Conservation (phyloP, 2,797 vertebrate species). For the Meriones psammophilus region DNA sequence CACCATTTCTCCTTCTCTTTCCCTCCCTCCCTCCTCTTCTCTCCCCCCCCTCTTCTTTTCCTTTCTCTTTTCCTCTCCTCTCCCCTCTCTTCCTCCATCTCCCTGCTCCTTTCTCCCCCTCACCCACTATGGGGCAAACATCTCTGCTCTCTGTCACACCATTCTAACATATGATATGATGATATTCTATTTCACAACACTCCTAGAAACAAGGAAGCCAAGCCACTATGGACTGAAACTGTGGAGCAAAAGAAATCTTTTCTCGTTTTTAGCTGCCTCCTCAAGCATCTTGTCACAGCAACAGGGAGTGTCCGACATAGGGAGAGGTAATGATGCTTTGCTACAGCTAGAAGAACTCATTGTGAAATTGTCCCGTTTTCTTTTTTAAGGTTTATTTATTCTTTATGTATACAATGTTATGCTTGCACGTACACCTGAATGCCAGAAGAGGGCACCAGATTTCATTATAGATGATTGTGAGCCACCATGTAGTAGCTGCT, state of each 20-base stretch:
- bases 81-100: fast-evolving
- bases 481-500: too few relatives aligned
- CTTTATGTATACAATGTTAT: too few relatives aligned
- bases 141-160: not conserved
- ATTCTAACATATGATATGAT: not conserved
- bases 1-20: not conserved
- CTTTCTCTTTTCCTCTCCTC: not conserved
- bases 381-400: too few relatives aligned
- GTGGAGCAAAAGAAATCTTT: not conserved
- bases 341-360: not conserved
- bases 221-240: not conserved
- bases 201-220: not conserved
- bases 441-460: too few relatives aligned
- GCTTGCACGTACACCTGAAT: too few relatives aligned
- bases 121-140: not conserved
- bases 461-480: too few relatives aligned
- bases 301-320: not conserved
- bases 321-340: not conserved
- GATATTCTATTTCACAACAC: not conserved
- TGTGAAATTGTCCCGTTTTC: not conserved
- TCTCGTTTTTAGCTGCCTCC: not conserved
- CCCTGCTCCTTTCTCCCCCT: not conserved
- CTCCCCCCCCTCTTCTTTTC: too few relatives aligned
- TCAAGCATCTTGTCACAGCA: not conserved
- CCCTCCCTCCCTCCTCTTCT: not conserved